Percentiles rank a stretch among this genome's conserved stretches.
These are phyloP conservation scores for Papilio protenor DNA, from an alignment of 2,888 invertebrate species.

Conservation along the genomic window DNA sequence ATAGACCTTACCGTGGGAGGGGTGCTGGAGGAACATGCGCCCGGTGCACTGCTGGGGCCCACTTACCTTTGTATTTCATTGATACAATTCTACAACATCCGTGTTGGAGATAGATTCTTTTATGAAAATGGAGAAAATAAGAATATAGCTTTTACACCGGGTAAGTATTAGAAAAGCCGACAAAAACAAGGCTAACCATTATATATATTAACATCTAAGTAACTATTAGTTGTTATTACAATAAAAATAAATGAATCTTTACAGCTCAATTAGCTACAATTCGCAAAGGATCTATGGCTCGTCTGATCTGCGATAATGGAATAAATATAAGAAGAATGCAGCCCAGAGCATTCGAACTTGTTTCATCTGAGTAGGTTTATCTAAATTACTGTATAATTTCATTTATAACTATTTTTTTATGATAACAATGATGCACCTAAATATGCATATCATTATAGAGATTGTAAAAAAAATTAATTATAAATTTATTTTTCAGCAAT, in stretches of 20 bases:
- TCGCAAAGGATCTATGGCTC: slow-evolving; percentile 41
- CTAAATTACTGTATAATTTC: background rate
- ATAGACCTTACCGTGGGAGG: slow-evolving; percentile 43
- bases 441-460: no score
- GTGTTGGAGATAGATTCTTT: slow-evolving; percentile 44
- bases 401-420: background rate
- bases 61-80: slow-evolving; percentile 43
- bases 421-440: background rate
- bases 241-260: background rate
- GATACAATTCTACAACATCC: slow-evolving; percentile 38
- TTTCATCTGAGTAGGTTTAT: slow-evolving; percentile 28
- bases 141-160: slow-evolving; percentile 24
- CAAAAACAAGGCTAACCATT: no score
- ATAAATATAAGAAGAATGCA: slow-evolving; percentile 41
- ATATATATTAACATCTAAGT: no score
- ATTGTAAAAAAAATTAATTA: no score
- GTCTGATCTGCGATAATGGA: slow-evolving; percentile 42
- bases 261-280: slow-evolving; percentile 43
- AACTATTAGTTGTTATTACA: no score
- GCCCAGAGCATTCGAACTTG: slow-evolving; percentile 38
- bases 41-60: slow-evolving; percentile 36
- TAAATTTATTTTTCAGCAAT: slow-evolving; percentile 29
- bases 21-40: slow-evolving; percentile 34
- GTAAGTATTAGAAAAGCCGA: slow-evolving; percentile 10
- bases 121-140: slow-evolving; percentile 42